A percentile compares a stretch with the other conserved stretches of the same genome.
phyloP scores from a whole-genome alignment of 2,797 vertebrate species.

The Typhlichthys eigenmanni region DNA sequence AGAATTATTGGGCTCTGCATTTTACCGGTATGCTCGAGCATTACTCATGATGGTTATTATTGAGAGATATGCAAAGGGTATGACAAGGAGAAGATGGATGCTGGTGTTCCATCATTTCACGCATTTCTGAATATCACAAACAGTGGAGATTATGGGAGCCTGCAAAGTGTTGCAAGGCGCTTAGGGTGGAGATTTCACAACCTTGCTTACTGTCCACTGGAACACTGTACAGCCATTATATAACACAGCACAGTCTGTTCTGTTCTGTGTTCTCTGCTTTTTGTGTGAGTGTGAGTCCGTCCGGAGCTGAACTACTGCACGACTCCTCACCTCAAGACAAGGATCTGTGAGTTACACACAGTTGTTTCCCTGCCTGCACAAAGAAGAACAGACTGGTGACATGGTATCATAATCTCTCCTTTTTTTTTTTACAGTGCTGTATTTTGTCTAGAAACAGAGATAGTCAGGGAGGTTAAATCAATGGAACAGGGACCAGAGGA shows the following conservation, averaged over 20 bases:
- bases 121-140: slow-evolving; percentile 27
- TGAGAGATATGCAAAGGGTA: slow-evolving; percentile 26
- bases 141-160: slow-evolving; percentile 1
- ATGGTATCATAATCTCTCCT: slow-evolving; percentile 42
- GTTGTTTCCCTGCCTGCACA: slow-evolving; percentile 3
- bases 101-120: slow-evolving; percentile 40
- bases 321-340: slow-evolving; percentile 9
- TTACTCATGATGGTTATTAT: slow-evolving; percentile 34
- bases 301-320: too few relatives aligned
- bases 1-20: background rate
- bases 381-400: slow-evolving; percentile 35
- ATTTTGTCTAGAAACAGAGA: slow-evolving; percentile 45
- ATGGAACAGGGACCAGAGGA: slow-evolving; percentile 59
- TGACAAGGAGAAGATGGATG: slow-evolving; percentile 24
- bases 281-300: too few relatives aligned
- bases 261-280: background rate
- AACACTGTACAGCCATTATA: slow-evolving; percentile 19
- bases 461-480: slow-evolving; percentile 51
- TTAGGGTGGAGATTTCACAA: slow-evolving; percentile 11
- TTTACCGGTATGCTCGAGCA: slow-evolving; percentile 4
- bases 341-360: slow-evolving; percentile 16
- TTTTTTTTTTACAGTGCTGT: slow-evolving; percentile 19
- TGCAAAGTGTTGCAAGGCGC: background rate
- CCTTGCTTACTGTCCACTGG: slow-evolving; percentile 14
- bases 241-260: slow-evolving; percentile 12